Evolutionary conservation across 2,888 invertebrate genomes (phyloP), one percentile per base, ranked within the genome.

Genomic region (Drosophila pseudotakahashii): DNA sequence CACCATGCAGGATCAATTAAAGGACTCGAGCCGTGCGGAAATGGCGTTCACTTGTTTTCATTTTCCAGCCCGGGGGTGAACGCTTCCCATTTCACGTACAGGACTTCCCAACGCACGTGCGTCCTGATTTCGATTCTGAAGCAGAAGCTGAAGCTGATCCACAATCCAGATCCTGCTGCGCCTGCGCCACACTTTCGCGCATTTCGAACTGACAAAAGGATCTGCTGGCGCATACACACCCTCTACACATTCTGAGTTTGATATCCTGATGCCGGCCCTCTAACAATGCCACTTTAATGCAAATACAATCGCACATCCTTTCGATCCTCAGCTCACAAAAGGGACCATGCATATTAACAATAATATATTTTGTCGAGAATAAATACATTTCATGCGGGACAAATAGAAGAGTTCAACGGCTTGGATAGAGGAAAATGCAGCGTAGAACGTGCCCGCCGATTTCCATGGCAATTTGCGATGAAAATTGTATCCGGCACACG

Each of bases 231-330:
- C 63, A 69, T 53, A 74, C 72, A 71, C 74, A 72, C 54, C 59
- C 54, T 57, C 62, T 47, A 48, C 66, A 45, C 11, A 41, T 39
- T 48, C 52, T 50, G 57, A 41, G 55, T 67, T 54, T 48, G 58
- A 52, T 39, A 72, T 47, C 55, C 61, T 41, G 19, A 55, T 45
- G 61, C 73, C 76, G 77, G 80, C 79, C 88, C 78, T 73, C 66
- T 76, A 83, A 84, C 89, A 88, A 88, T 88, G 79, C 74, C 79
- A 76, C 74, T 76, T 76, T 83, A 84, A 84, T 84, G 84, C 84
- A 84, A 84, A 84, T 84, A 84, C 87, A 84, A 88, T 83, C 84
- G 83, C 74, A 63, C 63, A 84, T 88, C 83, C 83, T 88, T 83
- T 88, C 71, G 37, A 57, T 50, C 26, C 50, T 19, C 44, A 54